phyloP scores from a whole-genome alignment of 2,888 invertebrate species.

The Oxytorus armatus region DNA sequence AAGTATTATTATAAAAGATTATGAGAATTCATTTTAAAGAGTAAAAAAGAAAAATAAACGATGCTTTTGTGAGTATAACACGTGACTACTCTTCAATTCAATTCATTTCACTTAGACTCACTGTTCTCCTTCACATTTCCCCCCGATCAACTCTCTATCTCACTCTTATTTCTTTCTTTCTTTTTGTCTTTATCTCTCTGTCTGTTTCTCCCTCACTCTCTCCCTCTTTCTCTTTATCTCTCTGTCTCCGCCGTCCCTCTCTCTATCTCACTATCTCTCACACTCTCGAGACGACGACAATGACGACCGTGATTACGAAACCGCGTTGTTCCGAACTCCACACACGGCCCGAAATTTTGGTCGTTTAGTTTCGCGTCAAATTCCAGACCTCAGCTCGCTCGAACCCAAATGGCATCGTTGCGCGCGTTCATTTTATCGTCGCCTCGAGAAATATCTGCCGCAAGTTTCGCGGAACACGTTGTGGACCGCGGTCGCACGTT shows the following conservation, averaged over 20 bases:
- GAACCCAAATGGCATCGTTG: conserved; percentile 37
- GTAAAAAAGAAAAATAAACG: conserved; percentile 82
- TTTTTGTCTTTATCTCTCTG: conserved; percentile 43
- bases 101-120: conserved; percentile 66
- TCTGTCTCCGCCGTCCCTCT: conserved; percentile 41
- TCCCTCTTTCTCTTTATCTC: too few species aligned
- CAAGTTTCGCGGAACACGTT: conserved; percentile 1
- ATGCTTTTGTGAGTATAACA: conserved; percentile 84
- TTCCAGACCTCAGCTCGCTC: conserved; percentile 67
- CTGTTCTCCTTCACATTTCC: conserved; percentile 61
- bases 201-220: conserved; percentile 4
- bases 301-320: conserved; percentile 55
- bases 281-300: conserved; percentile 48
- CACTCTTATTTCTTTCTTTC: conserved; percentile 29
- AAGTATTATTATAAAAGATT: conserved; percentile 83
- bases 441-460: conserved; percentile 52
- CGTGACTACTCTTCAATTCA: conserved; percentile 68
- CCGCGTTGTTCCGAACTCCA: conserved; percentile 38
- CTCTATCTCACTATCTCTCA: conserved; percentile 21
- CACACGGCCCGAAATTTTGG: conserved; percentile 23
- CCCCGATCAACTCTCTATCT: conserved; percentile 55
- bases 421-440: conserved; percentile 56
- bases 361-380: conserved; percentile 60
- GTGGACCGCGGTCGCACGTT: background rate
- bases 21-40: conserved; percentile 83